These are phyloP conservation scores for Knipowitschia caucasica DNA, from an alignment of 2,797 vertebrate species.

Conservation along the genomic window DNA sequence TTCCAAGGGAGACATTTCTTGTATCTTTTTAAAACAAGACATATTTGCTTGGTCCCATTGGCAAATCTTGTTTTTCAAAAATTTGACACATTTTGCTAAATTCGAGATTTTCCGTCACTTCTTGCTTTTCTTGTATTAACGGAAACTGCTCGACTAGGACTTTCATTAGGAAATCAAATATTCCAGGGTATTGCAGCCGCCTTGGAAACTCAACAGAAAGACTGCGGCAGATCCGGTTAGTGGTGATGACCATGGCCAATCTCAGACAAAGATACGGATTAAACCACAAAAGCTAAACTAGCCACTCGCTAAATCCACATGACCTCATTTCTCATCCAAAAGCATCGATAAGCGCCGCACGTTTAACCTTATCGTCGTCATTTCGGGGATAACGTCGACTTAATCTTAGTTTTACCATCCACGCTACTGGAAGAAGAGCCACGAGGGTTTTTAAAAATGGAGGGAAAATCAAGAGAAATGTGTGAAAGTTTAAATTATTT, in stretches of 20 bases:
- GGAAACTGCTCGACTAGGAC: too few relatives aligned
- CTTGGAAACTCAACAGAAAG: constrained; percentile 47
- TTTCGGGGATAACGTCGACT: constrained; percentile 16
- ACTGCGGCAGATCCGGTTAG: constrained; percentile 37
- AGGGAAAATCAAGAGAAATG: not conserved
- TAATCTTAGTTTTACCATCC: constrained; percentile 24
- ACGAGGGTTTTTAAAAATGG: constrained; percentile 4
- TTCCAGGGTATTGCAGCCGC: too few relatives aligned
- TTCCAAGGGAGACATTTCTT: too few relatives aligned
- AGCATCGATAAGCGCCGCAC: constrained; percentile 48
- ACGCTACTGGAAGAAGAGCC: constrained; percentile 8
- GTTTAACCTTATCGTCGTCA: constrained; percentile 36
- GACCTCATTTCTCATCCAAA: constrained; percentile 53
- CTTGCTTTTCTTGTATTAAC: too few relatives aligned
- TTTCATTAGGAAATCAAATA: too few relatives aligned
- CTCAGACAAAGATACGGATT: constrained; percentile 62
- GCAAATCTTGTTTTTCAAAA: too few relatives aligned
- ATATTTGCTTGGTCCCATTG: too few relatives aligned
- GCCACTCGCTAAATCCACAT: constrained; percentile 62
- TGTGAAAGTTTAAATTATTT: not conserved
- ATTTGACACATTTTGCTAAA: too few relatives aligned
- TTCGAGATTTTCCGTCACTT: too few relatives aligned
- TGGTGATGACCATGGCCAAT: constrained; percentile 56
- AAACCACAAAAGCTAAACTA: constrained; percentile 50
- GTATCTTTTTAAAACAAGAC: too few relatives aligned